Evolutionary conservation across 2,888 invertebrate genomes (phyloP), one percentile per base, ranked within the genome.

Genomic region (Colostygia pectinataria): DNA sequence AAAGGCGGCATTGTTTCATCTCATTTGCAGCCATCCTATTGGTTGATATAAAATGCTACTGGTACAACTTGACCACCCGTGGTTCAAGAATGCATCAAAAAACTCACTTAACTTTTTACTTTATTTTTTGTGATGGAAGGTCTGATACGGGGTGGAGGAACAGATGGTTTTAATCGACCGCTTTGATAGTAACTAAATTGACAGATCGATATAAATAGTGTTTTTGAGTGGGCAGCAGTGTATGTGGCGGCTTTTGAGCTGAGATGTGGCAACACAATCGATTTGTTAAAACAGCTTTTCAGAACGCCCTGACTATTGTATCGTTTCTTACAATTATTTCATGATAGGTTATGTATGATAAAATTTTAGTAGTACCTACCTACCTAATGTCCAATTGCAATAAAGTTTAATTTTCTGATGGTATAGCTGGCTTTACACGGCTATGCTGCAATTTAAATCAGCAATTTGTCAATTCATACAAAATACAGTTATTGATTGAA

Each of bases 1-100:
- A 79, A 77, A 77, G 69, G 71, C 81, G 77, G 85, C 72, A 61
- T 89, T 89, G 90, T 89, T 87, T 89, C 85, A 89, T 87, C 82
- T 75, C 63, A 58, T 63, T 63, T 58, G 52, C 58, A 23, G 47
- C 49, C 52, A 39, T 57, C 62, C 66, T 65, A 88, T 88, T 89
- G 89, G 89, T 57, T 41, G 72, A 72, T 70, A 74, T 53, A 51
- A 10, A 48, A 28, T 42, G 52, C 40, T 52, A 55, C 46, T 37
- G 54, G n/a, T n/a, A n/a, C n/a, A n/a, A 36, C 60, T 66, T 51
- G 80, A 72, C 82, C 82, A 80, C 82, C 82, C 77, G 77, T 31
- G 54, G 56, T 34, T 48, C 2, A 46, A 57, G 59, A 59, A 59
- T 59, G 56, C 56, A 55, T 18, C 50, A 38, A 59, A 59, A 59